A percentile compares a stretch with the other conserved stretches of the same genome.
Evolutionary conservation across 2,888 invertebrate genomes (phyloP).

Genomic region (Chrysolina americana): DNA sequence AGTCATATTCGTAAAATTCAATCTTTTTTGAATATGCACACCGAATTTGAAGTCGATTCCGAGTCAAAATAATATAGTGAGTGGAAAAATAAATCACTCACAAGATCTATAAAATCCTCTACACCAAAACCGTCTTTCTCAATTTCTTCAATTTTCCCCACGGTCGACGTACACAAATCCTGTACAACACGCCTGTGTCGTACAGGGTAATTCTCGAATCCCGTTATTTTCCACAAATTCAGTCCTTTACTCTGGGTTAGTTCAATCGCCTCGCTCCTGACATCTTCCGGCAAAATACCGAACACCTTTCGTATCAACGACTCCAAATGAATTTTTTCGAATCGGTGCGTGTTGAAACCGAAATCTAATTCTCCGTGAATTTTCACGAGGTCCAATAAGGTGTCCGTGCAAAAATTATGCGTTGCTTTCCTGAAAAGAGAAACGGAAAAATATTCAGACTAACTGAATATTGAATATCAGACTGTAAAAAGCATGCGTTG

Average conservation of each 20-base stretch:
- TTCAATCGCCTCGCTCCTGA: conserved; percentile 29
- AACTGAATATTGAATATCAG: too few species aligned
- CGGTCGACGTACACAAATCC: conserved; percentile 26
- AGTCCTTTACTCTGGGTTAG: conserved; percentile 8
- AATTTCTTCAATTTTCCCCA: conserved; percentile 35
- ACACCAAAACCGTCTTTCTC: conserved; percentile 31
- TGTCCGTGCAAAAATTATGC: conserved; percentile 32
- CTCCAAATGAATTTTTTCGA: conserved; percentile 53
- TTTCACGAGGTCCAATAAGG: conserved; percentile 45
- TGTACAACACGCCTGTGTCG: conserved; percentile 31
- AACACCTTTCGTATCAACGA: conserved; percentile 54
- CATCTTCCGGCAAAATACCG: conserved; percentile 40
- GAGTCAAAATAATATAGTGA: not conserved
- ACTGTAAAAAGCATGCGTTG: too few species aligned
- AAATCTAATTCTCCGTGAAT: conserved; percentile 46
- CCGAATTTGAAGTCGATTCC: too few species aligned
- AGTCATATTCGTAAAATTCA: too few species aligned
- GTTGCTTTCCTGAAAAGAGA: conserved; percentile 48
- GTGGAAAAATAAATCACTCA: conserved; percentile 30
- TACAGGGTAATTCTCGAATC: conserved; percentile 34
- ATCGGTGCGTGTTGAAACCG: conserved; percentile 52
- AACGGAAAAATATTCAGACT: too few species aligned
- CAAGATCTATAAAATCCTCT: conserved; percentile 32
- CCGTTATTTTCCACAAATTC: conserved; percentile 41
- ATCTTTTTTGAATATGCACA: too few species aligned